Conservation (phyloP, 2,888 invertebrate species). For the Tetheella fluctuosa region DNA sequence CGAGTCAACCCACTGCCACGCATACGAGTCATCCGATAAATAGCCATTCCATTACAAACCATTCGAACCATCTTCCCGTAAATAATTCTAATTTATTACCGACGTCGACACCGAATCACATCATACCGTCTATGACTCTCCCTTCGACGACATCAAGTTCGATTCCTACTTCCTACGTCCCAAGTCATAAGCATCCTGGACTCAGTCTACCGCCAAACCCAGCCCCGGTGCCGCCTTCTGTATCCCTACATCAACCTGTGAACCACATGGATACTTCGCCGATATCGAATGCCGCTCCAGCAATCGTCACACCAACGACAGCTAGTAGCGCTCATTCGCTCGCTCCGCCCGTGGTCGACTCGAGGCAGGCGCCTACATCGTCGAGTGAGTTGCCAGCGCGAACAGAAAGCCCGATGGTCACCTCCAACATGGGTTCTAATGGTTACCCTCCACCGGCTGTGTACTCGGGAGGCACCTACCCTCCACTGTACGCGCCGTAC, state of each 20-base stretch:
- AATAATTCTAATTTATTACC: conserved; percentile 55
- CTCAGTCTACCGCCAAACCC: conserved; percentile 58
- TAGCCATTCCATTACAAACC: conserved; percentile 72
- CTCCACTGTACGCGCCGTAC: conserved; percentile 91
- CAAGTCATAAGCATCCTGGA: conserved; percentile 67
- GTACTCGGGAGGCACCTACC: conserved; percentile 84
- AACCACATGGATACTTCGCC: conserved; percentile 59
- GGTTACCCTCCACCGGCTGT: conserved; percentile 87
- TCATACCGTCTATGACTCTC: conserved; percentile 56
- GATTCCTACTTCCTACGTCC: conserved; percentile 61
- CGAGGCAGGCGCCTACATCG: conserved; percentile 65
- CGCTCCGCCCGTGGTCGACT: conserved; percentile 67
- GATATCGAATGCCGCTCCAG: conserved; percentile 52
- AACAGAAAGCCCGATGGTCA: conserved; percentile 72
- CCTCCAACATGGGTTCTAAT: conserved; percentile 87
- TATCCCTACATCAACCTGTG: conserved; percentile 56
- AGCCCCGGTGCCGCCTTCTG: conserved; percentile 49
- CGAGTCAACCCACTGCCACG: conserved; percentile 66
- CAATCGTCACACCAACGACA: conserved; percentile 53
- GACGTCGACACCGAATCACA: conserved; percentile 62
- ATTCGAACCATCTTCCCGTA: conserved; percentile 61
- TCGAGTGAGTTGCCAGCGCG: conserved; percentile 80
- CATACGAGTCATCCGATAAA: conserved; percentile 65
- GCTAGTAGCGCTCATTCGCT: conserved; percentile 66
- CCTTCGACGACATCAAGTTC: conserved; percentile 60